Evolutionary conservation across 2,113 vertebrate species (phyloP), one percentile per base, ranked within the genome.

Genomic region (Acrocephalus kingi): DNA sequence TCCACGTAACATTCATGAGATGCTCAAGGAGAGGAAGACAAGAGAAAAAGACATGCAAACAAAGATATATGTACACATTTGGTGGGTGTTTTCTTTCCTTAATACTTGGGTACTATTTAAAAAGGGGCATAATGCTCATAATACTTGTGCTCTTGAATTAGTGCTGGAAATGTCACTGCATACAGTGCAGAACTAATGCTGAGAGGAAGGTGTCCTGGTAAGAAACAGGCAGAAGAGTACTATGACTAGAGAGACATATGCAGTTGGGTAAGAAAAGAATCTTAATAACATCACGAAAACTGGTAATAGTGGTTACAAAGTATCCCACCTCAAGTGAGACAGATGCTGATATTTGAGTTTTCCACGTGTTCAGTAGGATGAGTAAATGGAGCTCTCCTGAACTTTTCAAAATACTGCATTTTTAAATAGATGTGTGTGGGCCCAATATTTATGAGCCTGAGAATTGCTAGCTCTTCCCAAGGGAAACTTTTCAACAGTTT

Each of bases 11-110:
- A 48, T 4, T 2, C 3, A 21, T 28, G 33, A 78, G 13, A 6
- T 23, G 56, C 24, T 31, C 0, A 0, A 63, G 3, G 4, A 15
- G 13, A 85, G 18, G 27, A 86, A 79, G 13, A 5, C 15, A 41
- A 82, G 33, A 84, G 13, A 52, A 89, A 63, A 82, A 41, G 4
- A 35, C 0, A 0, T 1, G 1, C 4, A 54, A 54, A 6, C 12
- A 39, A 77, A 92, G 58, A 59, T 24, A 8, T 17, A 13, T 16
- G 5, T 46, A 30, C 20, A 58, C 20, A 9, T 85, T 61, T 20
- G 46, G 25, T 49, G 33, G 7, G 9, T 3, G 3, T 28, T 82
- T 90, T 67, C 43, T 90, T 83, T 82, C 31, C 41, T 55, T 3
- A 6, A 9, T 69, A 33, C 5, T 27, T 1, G 0, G 5, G 1